These are phyloP conservation scores for Sebastes dallii DNA, from an alignment of 2,797 vertebrate species.

Conservation along the genomic window DNA sequence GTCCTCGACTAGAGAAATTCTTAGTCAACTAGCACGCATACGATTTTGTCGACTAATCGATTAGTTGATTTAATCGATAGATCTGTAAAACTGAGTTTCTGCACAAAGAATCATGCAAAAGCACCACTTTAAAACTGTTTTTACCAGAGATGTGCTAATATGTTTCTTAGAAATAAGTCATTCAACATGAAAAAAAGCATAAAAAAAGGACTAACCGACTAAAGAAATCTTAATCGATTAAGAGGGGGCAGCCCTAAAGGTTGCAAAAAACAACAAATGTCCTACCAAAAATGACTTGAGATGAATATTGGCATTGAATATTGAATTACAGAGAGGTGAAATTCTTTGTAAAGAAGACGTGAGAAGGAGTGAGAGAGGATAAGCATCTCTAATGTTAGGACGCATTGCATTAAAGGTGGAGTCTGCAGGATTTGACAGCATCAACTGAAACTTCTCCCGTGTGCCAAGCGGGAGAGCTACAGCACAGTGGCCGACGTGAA, in stretches of 20 bases:
- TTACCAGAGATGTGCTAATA: background rate
- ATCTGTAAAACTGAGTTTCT: background rate
- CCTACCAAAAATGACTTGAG: slow-evolving; percentile 32
- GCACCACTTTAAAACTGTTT: background rate
- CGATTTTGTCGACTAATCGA: background rate
- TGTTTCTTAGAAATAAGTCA: background rate
- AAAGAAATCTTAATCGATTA: background rate
- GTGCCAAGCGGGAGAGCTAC: too few relatives aligned
- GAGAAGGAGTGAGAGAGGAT: background rate
- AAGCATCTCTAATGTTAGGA: slow-evolving; percentile 26
- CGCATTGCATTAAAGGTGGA: background rate
- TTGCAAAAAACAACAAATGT: slow-evolving; percentile 45
- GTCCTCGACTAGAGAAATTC: background rate
- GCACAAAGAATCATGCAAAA: background rate
- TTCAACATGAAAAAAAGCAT: background rate
- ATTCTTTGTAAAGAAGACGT: background rate
- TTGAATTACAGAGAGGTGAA: slow-evolving; percentile 6
- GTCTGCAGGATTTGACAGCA: too few relatives aligned
- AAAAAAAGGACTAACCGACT: background rate
- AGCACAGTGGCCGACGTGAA: too few relatives aligned
- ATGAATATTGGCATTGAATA: slow-evolving; percentile 53
- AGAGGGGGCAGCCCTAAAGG: background rate
- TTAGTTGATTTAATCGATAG: background rate
- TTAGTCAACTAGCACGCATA: background rate
- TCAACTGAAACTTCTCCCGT: too few relatives aligned